Base-by-base conservation (phyloP, 2,797 vertebrate genomes). In the Dipus sagitta region DNA sequence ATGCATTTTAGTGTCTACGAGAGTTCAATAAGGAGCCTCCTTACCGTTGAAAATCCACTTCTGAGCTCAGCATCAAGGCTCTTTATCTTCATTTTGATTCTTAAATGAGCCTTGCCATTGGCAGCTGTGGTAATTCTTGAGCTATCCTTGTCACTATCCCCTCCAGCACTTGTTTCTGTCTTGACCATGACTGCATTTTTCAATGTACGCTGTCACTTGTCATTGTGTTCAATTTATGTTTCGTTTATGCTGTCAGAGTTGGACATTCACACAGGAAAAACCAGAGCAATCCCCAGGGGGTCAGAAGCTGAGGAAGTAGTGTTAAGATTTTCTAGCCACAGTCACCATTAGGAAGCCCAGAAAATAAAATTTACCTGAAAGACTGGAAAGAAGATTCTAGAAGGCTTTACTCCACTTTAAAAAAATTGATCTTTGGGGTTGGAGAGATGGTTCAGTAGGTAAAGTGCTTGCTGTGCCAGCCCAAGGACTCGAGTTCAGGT, bases 81-180 rank as follows among this genome's bases (percentile, higher is more conserved):
- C 2, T 34, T 72, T 26, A 68, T 74, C 86, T 93, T 68, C 42
- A 38, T 72, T 60, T 32, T n/a, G 30, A 70, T 52, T 64, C 80
- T 86, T 87, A 70, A 75, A 86, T 93, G 71, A 71, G 60, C 72
- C 89, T 77, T 86, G 65, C 28, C 38, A 84, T 84, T 62, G 86
- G 84, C 42, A 34, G 75, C 58, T 76, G 58, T 60, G 64, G 13
- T 13, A 60, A 12, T 54, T 94, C 85, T 81, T 65, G 38, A 30
- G 42, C 94, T 90, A 67, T 77, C 11, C 77, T 94, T 95, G 65
- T 92, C 84, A 89, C 67, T 62, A 32, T 42, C 28, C 3, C 6
- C 2, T 28, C 14, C 58, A 12, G 32, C 47, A n/a, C 38, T 77
- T 15, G 34, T 28, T 17, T 62, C 74, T 76, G 70, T 18, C 38